A percentile compares a stretch with the other conserved stretches of the same genome.
Conservation (phyloP, 2,113 vertebrate genomes). For the Halcyon malimbica region DNA sequence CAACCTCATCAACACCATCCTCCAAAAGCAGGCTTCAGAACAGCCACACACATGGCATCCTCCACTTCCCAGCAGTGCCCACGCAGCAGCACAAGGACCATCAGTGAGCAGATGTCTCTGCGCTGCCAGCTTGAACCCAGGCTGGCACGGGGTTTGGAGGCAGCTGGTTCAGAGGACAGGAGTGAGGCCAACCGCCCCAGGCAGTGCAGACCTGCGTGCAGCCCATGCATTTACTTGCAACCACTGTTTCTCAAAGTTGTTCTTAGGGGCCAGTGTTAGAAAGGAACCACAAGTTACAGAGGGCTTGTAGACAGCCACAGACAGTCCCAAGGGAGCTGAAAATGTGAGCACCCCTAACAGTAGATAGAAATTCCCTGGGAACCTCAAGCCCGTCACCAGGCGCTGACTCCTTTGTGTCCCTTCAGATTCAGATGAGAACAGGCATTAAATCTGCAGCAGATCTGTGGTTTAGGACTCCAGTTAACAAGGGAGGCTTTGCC, state of each 20-base stretch:
- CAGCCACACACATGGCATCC: neutral
- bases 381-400: neutral
- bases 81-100: neutral
- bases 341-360: neutral
- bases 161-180: neutral
- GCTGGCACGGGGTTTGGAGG: neutral
- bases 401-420: neutral
- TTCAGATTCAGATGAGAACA: neutral
- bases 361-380: neutral
- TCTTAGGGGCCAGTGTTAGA: neutral
- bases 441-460: neutral
- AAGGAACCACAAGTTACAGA: neutral
- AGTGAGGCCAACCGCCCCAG: neutral
- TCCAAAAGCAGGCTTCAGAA: neutral
- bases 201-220: fast-evolving
- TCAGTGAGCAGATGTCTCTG: neutral
- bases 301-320: neutral
- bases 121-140: neutral
- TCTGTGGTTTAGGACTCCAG: neutral
- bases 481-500: neutral
- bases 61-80: neutral
- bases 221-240: neutral
- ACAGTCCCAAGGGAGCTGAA: neutral
- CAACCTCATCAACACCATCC: neutral
- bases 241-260: neutral